Base-by-base conservation (phyloP, 2,797 vertebrate genomes). In the Luscinia megarhynchos region DNA sequence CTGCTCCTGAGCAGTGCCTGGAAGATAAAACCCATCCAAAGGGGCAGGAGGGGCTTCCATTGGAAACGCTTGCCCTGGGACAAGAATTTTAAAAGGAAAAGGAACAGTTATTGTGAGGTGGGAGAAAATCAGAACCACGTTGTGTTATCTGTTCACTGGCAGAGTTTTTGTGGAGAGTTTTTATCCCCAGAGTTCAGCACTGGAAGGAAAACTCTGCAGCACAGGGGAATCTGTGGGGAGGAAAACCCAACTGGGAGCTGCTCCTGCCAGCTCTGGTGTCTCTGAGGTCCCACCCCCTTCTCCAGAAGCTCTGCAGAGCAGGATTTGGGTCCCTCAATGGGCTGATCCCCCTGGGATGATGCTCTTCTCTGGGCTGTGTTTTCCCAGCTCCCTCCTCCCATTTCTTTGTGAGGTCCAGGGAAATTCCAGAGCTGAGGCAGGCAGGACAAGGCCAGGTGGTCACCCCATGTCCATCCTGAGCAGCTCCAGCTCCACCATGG, bases 21-120 rank as follows among this genome's bases (percentile, higher is more conserved):
- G 89, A 64, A 95, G 90, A 84, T 80, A 79, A 84, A 76, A 84
- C 62, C 50, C 80, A 92, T 82, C 95, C 91, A 80, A 68, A 97
- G 91, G 80, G 85, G 77, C 82, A 80, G 14, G 83, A 69, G 46
- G 46, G 67, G 40, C 73, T 86, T 64, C 89, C 85, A 74, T 77
- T 67, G 34, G 89, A 90, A 95, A 87, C 19, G 5, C 84, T 80
- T 90, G n/a, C 80, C 68, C 90, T 85, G 72, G 84, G 80, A 94
- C 63, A 57, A 21, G 53, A 59, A 43, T 76, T 59, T n/a, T 0
- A 7, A 51, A 55, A 32, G 77, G 23, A 67, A 54, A 95, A 82
- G 73, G 76, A 92, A 38, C 73, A 38, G 43, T 92, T 78, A 54
- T 67, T 63, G 19, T 0, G 8, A 69, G 64, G 22, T 61, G 76